A percentile compares a stretch with the other conserved stretches of the same genome.
Conservation (phyloP, 2,797 vertebrate species). For the Todus mexicanus region DNA sequence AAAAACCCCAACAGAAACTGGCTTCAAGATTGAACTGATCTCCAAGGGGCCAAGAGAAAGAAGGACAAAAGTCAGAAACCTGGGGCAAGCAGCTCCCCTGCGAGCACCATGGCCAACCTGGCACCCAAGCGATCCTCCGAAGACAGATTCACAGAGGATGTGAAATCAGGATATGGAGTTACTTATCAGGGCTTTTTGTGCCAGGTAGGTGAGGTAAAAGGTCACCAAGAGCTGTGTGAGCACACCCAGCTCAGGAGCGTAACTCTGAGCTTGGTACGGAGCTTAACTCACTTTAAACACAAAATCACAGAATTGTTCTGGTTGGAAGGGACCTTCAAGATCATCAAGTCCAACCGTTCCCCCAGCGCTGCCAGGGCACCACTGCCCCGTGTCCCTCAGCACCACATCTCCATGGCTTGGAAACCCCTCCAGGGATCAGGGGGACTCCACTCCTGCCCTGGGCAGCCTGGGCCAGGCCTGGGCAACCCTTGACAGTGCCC, state of each 20-base stretch:
- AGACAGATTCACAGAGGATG: neutral
- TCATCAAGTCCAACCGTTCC: too few species aligned
- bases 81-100: neutral
- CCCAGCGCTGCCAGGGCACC: too few species aligned
- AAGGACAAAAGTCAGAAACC: slow-evolving; percentile 40
- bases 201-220: slow-evolving; percentile 30
- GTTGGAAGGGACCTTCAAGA: neutral
- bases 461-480: too few species aligned
- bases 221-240: neutral
- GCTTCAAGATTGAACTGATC: neutral
- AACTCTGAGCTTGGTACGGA: neutral
- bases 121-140: neutral
- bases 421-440: too few species aligned
- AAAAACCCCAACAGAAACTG: neutral
- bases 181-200: neutral
- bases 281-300: neutral
- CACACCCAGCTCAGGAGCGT: neutral
- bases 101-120: accelerated
- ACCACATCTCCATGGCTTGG: too few species aligned
- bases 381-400: too few species aligned
- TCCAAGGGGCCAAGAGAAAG: neutral
- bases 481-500: too few species aligned
- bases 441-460: too few species aligned
- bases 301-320: neutral
- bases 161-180: neutral